These are phyloP conservation scores for Lucifuga dentata DNA, from an alignment of 2,113 vertebrate species.

Conservation along the genomic window DNA sequence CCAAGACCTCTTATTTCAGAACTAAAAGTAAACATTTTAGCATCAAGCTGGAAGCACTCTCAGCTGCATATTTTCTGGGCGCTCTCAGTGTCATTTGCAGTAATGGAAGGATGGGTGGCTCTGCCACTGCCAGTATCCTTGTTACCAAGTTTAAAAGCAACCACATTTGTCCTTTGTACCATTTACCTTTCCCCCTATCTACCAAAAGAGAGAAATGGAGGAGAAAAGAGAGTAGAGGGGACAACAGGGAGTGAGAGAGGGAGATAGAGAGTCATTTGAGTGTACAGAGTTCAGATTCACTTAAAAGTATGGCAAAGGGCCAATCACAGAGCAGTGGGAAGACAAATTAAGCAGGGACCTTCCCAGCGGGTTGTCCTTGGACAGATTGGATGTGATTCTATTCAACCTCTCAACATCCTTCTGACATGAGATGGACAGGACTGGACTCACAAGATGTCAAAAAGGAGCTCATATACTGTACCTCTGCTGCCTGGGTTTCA, in stretches of 20 bases:
- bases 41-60: constrained; percentile 40
- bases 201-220: constrained; percentile 31
- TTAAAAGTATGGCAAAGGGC: constrained; percentile 70
- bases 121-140: constrained; percentile 53
- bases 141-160: constrained; percentile 48
- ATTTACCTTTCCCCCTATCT: constrained; percentile 27
- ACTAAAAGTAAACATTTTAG: constrained; percentile 56
- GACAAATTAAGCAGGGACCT: constrained; percentile 73
- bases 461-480: constrained; percentile 7
- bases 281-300: constrained; percentile 52
- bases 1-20: constrained; percentile 28
- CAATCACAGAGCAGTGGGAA: constrained; percentile 61
- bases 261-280: constrained; percentile 39
- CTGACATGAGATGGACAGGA: constrained; percentile 48
- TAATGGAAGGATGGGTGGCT: constrained; percentile 39
- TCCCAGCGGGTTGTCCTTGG: constrained; percentile 73
- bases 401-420: constrained; percentile 69
- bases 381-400: constrained; percentile 62
- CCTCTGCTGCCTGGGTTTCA: constrained; percentile 38
- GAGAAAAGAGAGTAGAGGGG: constrained; percentile 22
- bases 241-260: not conserved
- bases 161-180: constrained; percentile 43
- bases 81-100: constrained; percentile 39
- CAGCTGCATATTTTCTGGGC: constrained; percentile 27
- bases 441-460: constrained; percentile 31